Evolutionary conservation across 1,140 invertebrate species (phyloP).

Genomic region (Anastatus disparis): DNA sequence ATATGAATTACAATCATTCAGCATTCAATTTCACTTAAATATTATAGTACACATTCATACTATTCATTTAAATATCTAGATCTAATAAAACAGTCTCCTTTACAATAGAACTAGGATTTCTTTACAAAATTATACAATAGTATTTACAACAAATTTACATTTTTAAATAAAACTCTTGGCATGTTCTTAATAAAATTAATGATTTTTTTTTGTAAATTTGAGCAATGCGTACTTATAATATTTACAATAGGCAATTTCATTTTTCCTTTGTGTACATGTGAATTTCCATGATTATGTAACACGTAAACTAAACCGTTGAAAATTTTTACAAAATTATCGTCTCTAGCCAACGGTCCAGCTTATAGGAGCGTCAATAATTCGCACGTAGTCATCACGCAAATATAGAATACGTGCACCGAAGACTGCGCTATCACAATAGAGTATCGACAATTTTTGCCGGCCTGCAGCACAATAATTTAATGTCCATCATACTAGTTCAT

Average conservation of each 20-base stretch:
- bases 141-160: slow-evolving; percentile 40
- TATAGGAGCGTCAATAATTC: too few species aligned
- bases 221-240: slow-evolving; percentile 22
- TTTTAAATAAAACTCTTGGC: slow-evolving; percentile 31
- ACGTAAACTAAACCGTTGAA: background rate
- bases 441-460: slow-evolving; percentile 25
- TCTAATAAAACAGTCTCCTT: slow-evolving; percentile 38
- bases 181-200: slow-evolving; percentile 23
- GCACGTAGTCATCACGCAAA: too few species aligned
- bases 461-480: slow-evolving; percentile 31
- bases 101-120: slow-evolving; percentile 31
- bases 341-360: too few species aligned
- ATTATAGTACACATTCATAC: slow-evolving; percentile 16
- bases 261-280: too few species aligned
- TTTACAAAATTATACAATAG: slow-evolving; percentile 39
- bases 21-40: slow-evolving; percentile 17
- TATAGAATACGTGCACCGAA: slow-evolving; percentile 12
- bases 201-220: slow-evolving; percentile 8
- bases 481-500: background rate
- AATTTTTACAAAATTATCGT: background rate
- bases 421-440: slow-evolving; percentile 34
- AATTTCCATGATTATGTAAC: background rate
- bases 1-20: slow-evolving; percentile 23
- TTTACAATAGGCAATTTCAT: slow-evolving; percentile 28
- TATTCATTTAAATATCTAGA: slow-evolving; percentile 15